Percentiles rank a stretch among this genome's conserved stretches.
Conservation (phyloP, 1,140 invertebrate genomes). For the Leptoteleia sp. region DNA sequence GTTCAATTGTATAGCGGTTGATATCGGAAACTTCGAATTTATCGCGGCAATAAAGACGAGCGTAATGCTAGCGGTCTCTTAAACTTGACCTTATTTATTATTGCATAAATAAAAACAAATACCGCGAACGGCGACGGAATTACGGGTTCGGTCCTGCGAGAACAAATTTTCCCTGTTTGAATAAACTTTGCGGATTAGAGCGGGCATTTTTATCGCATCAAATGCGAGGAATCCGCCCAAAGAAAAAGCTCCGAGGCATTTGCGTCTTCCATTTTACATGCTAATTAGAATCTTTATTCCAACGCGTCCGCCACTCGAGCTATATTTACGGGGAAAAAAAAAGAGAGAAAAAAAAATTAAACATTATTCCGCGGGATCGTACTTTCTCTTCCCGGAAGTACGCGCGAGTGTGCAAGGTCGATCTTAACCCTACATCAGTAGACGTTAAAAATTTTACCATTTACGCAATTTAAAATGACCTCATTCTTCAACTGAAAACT, state of each 20-base stretch:
- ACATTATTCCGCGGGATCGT: background rate
- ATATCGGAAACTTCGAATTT: conserved; percentile 31
- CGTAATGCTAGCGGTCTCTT: background rate
- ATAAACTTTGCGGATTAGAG: conserved; percentile 4
- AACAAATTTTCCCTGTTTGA: conserved; percentile 2
- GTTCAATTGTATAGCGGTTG: conserved; percentile 14
- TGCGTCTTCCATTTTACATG: conserved; percentile 3
- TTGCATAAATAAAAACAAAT: conserved; percentile 23
- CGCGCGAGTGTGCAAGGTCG: background rate
- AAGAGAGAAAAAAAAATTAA: background rate
- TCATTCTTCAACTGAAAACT: too few relatives aligned
- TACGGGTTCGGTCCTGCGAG: background rate
- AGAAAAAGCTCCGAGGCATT: background rate
- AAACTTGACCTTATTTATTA: conserved; percentile 13
- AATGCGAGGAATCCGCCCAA: background rate
- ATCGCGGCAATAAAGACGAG: conserved; percentile 32
- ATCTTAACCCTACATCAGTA: too few relatives aligned
- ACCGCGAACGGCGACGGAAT: background rate
- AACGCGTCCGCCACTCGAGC: background rate
- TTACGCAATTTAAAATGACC: too few relatives aligned
- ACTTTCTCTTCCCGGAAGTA: background rate
- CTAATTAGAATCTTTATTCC: conserved; percentile 13
- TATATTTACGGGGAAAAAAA: too few relatives aligned
- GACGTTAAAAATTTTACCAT: too few relatives aligned
- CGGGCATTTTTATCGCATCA: conserved; percentile 6